Percentiles rank a stretch among this genome's conserved stretches.
Evolutionary conservation across 2,888 invertebrate species (phyloP).

Genomic region (Conomelus anceps): DNA sequence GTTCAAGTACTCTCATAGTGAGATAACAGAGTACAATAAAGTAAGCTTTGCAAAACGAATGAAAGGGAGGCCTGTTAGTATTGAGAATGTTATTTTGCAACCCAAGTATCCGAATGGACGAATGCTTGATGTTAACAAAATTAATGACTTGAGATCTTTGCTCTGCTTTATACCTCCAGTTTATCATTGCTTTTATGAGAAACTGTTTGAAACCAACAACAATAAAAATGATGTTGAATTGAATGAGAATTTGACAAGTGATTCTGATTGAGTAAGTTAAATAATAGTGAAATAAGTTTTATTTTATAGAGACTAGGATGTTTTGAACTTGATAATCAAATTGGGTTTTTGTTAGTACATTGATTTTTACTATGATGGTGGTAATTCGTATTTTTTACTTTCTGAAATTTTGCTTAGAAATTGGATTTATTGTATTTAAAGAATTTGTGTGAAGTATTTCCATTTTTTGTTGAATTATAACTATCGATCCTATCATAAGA

Average conservation of each 20-base stretch:
- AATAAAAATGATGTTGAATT: not conserved
- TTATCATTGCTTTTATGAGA: not conserved
- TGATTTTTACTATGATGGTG: not conserved
- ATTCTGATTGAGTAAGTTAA: not conserved
- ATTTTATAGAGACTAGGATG: not conserved
- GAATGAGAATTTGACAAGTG: not conserved
- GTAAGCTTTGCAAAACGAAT: not conserved
- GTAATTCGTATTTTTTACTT: not conserved
- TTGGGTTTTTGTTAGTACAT: not conserved
- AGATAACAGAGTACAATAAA: not conserved
- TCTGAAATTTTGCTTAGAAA: not conserved
- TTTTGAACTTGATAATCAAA: too few species aligned
- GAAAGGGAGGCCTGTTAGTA: not conserved
- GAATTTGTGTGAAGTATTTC: not conserved
- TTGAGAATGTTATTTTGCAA: not conserved
- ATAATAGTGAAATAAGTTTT: not conserved
- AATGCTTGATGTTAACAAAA: not conserved
- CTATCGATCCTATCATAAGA: too few species aligned
- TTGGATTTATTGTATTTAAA: not conserved
- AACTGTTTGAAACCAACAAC: not conserved
- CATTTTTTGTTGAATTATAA: too few species aligned
- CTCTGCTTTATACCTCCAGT: not conserved
- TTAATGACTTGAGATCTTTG: not conserved
- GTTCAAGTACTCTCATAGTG: not conserved
- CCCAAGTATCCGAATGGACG: not conserved